These are phyloP conservation scores for Tenthredo amoena DNA, from an alignment of 2,888 invertebrate species.

Conservation along the genomic window DNA sequence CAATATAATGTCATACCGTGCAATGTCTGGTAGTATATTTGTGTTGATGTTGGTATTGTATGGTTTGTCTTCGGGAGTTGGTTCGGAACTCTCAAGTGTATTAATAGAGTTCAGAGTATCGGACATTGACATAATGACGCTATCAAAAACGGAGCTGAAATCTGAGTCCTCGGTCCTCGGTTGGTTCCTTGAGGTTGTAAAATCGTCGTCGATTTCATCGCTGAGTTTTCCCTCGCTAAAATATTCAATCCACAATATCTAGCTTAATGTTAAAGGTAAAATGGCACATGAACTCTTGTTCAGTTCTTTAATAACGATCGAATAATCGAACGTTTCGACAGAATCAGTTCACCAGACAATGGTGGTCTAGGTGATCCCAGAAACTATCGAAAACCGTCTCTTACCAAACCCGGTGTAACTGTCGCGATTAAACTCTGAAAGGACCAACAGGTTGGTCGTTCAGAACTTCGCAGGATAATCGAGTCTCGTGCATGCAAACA, in stretches of 20 bases:
- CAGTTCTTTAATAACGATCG: neutral
- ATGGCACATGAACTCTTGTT: neutral
- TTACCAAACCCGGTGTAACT: neutral
- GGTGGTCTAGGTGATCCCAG: neutral
- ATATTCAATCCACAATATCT: constrained; percentile 54
- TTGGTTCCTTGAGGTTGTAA: constrained; percentile 64
- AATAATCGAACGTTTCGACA: neutral
- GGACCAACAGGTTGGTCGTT: constrained; percentile 51
- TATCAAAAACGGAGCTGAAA: constrained; percentile 76
- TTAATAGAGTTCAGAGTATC: constrained; percentile 77
- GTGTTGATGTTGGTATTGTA: constrained; percentile 68
- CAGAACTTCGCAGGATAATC: constrained; percentile 38
- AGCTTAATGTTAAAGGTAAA: neutral
- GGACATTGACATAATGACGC: constrained; percentile 77
- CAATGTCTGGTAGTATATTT: constrained; percentile 75
- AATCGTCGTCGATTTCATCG: constrained; percentile 66
- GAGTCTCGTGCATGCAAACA: neutral
- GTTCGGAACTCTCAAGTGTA: constrained; percentile 76
- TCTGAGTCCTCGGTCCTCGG: constrained; percentile 74
- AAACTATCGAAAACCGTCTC: constrained; percentile 2
- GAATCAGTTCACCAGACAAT: neutral
- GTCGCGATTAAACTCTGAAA: constrained; percentile 33
- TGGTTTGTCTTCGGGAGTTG: constrained; percentile 77
- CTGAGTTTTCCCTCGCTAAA: constrained; percentile 74
- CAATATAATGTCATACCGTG: constrained; percentile 71